Percentiles rank a stretch among this genome's conserved stretches.
phyloP scores from a whole-genome alignment of 2,113 vertebrate genomes.

The Rhodinocichla rosea region DNA sequence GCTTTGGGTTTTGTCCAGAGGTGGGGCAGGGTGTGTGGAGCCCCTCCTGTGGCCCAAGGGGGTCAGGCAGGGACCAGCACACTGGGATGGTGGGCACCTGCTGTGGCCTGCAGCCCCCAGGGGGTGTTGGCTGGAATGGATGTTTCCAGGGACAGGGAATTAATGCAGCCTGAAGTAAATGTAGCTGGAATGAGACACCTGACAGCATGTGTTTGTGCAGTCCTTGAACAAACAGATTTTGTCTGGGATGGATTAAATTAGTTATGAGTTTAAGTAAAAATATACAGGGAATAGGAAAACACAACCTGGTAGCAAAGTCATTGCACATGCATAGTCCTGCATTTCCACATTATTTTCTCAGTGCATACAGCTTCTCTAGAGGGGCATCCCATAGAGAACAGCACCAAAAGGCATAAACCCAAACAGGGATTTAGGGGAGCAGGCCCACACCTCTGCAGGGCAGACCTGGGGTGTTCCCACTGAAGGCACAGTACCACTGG shows the following conservation, averaged over 20 bases:
- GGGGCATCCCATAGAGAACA: not conserved
- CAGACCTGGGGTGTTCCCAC: not conserved
- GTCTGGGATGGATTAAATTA: not conserved
- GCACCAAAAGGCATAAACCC: not conserved
- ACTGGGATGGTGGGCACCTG: not conserved
- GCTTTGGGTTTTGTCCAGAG: not conserved
- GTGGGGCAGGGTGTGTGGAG: accelerated
- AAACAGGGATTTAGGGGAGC: not conserved
- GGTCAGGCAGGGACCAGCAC: not conserved
- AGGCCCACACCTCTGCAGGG: accelerated
- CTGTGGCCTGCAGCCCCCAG: not conserved
- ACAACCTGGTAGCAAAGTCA: not conserved
- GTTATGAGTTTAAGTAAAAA: not conserved
- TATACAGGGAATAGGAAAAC: not conserved
- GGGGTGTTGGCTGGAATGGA: not conserved
- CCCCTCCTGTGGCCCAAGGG: accelerated
- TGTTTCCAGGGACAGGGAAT: not conserved
- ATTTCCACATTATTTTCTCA: not conserved
- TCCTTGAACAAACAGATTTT: not conserved
- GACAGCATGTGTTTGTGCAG: not conserved
- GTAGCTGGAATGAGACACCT: not conserved
- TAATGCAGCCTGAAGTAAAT: not conserved
- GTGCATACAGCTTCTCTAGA: not conserved
- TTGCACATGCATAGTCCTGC: not conserved
- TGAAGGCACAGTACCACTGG: not conserved